A percentile compares a stretch with the other conserved stretches of the same genome.
These are phyloP conservation scores for Cybosia mesomella DNA, from an alignment of 2,888 invertebrate species.

Conservation along the genomic window DNA sequence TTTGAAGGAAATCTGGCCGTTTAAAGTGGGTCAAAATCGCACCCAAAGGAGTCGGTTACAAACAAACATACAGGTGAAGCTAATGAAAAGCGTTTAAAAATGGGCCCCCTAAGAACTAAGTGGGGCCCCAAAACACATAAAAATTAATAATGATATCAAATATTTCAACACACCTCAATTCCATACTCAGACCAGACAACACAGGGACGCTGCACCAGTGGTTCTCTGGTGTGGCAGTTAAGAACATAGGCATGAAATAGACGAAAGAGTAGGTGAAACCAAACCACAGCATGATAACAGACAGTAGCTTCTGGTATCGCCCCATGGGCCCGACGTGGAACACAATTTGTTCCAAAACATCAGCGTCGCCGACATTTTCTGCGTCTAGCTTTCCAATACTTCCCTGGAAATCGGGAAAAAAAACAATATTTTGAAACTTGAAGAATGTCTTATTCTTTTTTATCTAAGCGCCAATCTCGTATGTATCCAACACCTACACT, in stretches of 20 bases:
- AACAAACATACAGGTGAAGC: too few species aligned
- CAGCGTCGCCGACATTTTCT: conserved; percentile 19
- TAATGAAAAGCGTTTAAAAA: too few species aligned
- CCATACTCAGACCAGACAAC: conserved; percentile 60
- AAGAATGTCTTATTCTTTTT: too few species aligned
- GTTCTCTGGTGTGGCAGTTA: conserved; percentile 70
- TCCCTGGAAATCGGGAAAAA: neutral
- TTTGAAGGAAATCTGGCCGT: too few species aligned
- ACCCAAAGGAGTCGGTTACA: too few species aligned
- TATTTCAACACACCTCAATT: conserved; percentile 65
- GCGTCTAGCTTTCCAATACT: neutral
- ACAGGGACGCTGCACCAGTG: conserved; percentile 76
- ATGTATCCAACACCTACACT: too few species aligned
- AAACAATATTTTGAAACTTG: neutral
- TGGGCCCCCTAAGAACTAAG: too few species aligned
- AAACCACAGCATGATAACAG: conserved; percentile 69
- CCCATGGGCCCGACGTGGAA: conserved; percentile 71
- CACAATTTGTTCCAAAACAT: conserved; percentile 66
- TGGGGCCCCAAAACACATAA: too few species aligned
- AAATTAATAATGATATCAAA: too few species aligned
- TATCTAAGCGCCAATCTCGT: too few species aligned
- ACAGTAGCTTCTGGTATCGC: conserved; percentile 71
- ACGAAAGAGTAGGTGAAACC: conserved; percentile 73
- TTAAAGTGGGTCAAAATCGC: too few species aligned
- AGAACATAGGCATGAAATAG: conserved; percentile 77